Conservation (phyloP, 2,113 vertebrate genomes). For the Nerophis ophidion region DNA sequence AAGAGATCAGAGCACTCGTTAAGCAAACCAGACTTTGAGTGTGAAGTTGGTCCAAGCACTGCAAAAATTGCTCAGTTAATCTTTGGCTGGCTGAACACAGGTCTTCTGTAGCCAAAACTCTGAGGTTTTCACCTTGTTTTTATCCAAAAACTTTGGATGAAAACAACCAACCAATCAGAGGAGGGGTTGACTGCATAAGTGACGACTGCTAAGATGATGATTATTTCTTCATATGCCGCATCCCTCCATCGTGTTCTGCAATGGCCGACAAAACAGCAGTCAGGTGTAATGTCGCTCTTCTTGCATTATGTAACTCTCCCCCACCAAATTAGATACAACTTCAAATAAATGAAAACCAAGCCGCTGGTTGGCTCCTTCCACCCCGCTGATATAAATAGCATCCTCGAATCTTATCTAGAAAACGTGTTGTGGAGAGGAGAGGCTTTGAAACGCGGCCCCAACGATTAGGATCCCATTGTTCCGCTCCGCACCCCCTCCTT, state of each 20-base stretch:
- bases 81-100: too few species aligned
- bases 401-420: conserved; percentile 71
- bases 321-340: conserved; percentile 67
- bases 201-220: too few species aligned
- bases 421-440: conserved; percentile 64
- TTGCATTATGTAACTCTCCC: conserved; percentile 60
- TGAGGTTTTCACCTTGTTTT: too few species aligned
- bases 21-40: too few species aligned
- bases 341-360: conserved; percentile 70
- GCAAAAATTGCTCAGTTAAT: too few species aligned
- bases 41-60: too few species aligned
- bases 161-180: too few species aligned
- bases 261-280: conserved; percentile 39
- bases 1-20: too few species aligned
- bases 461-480: conserved; percentile 73
- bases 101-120: too few species aligned
- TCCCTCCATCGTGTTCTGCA: conserved; percentile 25
- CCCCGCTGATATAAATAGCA: conserved; percentile 67
- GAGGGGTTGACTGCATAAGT: too few species aligned
- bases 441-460: conserved; percentile 68
- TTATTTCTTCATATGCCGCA: too few species aligned
- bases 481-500: conserved; percentile 60
- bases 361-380: conserved; percentile 56
- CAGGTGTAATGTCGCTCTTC: conserved; percentile 53
- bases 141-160: too few species aligned